phyloP scores from a whole-genome alignment of 2,113 vertebrate genomes.

The Patagioenas fasciata region DNA sequence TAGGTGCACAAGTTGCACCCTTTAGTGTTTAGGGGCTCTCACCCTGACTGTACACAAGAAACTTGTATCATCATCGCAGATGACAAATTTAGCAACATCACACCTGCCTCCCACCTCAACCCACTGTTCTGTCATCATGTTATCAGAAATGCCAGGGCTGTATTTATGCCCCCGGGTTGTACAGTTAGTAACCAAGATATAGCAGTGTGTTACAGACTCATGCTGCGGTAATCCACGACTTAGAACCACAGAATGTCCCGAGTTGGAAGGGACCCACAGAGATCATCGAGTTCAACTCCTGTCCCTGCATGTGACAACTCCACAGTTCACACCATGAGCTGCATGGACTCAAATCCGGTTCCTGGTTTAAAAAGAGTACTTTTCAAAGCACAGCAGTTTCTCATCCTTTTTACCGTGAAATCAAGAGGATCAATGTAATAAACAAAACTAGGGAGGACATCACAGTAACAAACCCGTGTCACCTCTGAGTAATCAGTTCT shows the following conservation, averaged over 20 bases:
- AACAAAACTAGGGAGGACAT: background rate
- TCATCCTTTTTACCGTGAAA: background rate
- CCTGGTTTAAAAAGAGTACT: background rate
- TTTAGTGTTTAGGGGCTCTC: background rate
- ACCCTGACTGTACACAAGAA: background rate
- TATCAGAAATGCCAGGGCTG: background rate
- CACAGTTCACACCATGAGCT: background rate
- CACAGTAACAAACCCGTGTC: fast-evolving
- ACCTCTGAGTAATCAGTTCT: background rate
- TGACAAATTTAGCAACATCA: background rate
- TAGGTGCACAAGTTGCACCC: background rate
- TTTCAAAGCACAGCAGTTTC: background rate
- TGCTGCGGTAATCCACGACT: background rate
- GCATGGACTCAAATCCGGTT: fast-evolving
- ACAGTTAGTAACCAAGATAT: background rate
- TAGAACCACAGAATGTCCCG: no score
- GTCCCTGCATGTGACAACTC: no score
- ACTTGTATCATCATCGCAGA: background rate
- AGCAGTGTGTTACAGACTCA: background rate
- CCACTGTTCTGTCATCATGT: background rate
- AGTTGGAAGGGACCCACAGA: no score
- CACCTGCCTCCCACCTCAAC: background rate
- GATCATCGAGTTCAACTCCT: no score
- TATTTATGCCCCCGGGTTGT: background rate
- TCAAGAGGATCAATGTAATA: background rate